Evolutionary conservation across 2,888 invertebrate genomes (phyloP), one percentile per base, ranked within the genome.

Genomic region (Sthenelais limicola): DNA sequence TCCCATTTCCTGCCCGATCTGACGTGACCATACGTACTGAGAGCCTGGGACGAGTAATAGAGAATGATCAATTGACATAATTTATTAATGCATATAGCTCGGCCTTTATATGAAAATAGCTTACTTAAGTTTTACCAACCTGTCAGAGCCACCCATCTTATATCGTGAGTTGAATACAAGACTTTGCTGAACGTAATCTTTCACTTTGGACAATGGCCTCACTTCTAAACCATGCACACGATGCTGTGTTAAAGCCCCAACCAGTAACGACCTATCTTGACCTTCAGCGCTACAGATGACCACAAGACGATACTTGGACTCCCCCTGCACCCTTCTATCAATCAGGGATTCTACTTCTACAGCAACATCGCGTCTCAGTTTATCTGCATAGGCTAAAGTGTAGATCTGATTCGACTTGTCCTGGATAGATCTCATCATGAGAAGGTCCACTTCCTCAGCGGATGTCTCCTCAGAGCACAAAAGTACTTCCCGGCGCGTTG

Each of bases 281-380:
- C 79, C 79, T 69, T 83, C 83, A 47, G 78, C 77, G 26, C 82
- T 77, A 71, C 84, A 84, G 7, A 84, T 72, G 21, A 84, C 80
- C 28, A 83, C 80, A 21, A 85, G 77, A 33, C 77, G 71, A 68
- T 80, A 81, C 21, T 38, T 24, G n/a, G 18, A 35, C 9, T 38
- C 21, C 1, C 62, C 62, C 21, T 24, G 35, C 9, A 24, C 24
- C 38, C 43, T 24, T 26, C 26, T n/a, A 24, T 62, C 62, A 3
- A 62, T 38, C 67, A 43, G 38, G 12, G 21, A 51, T 26, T 73
- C 73, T 28, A 66, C 48, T 28, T 21, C 47, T 3, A 1, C 62
- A 21, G 62, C 62, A 21, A 47, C 38, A 43, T 82, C 82, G 72
- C 81, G 82, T 51, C 79, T 79, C 28, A 84, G 72, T 21, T 73